Evolutionary conservation across 2,888 invertebrate species (phyloP).

Genomic region (Drosophila recens): DNA sequence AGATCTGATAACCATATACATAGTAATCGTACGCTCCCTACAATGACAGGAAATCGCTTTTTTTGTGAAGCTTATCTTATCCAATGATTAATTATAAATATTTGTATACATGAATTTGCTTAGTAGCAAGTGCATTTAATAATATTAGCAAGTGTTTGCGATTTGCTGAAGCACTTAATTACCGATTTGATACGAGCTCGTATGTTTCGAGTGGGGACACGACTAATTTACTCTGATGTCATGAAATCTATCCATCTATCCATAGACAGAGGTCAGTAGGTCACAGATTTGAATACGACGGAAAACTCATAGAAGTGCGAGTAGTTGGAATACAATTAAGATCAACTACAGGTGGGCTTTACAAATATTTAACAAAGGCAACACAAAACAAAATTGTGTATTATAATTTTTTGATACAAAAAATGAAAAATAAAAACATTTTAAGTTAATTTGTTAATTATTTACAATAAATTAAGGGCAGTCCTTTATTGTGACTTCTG

Average conservation of each 20-base stretch:
- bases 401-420: no score
- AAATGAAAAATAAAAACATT: no score
- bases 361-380: no score
- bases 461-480: no score
- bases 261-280: no score
- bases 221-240: neutral
- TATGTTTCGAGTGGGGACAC: neutral
- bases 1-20: conserved; percentile 5
- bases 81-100: neutral
- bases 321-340: no score
- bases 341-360: no score
- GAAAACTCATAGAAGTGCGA: no score
- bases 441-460: no score
- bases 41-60: conserved; percentile 13
- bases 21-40: conserved; percentile 2
- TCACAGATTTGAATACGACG: no score
- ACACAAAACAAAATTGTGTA: no score
- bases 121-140: neutral
- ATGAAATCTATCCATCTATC: neutral
- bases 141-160: conserved; percentile 2
- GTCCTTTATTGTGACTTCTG: no score
- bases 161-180: conserved; percentile 8
- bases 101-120: conserved; percentile 2
- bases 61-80: conserved; percentile 12
- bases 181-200: neutral